Conservation (phyloP, 2,888 invertebrate genomes). For the Branchipolynoe longqiensis region DNA sequence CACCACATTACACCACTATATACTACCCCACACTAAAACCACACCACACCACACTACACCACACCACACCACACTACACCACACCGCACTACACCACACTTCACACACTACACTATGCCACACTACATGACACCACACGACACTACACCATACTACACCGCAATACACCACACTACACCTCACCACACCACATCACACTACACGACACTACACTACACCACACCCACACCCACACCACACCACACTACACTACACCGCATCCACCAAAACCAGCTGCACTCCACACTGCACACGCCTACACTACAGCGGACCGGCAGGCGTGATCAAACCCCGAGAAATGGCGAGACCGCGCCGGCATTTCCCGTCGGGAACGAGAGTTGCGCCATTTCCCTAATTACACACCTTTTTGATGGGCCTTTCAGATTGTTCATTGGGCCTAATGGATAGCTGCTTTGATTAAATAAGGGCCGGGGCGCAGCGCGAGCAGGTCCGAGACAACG, state of each 20-base stretch:
- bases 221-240: background rate
- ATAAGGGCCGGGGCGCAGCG: conserved; percentile 16
- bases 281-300: background rate
- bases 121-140: background rate
- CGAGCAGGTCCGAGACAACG: conserved; percentile 6
- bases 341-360: conserved; percentile 9
- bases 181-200: background rate
- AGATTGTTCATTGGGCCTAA: conserved; percentile 47
- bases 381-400: conserved; percentile 47
- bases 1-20: too few relatives aligned
- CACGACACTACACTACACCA: background rate
- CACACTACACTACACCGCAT: background rate
- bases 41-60: too few relatives aligned
- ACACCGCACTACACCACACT: too few relatives aligned
- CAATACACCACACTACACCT: background rate
- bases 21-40: too few relatives aligned
- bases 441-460: conserved; percentile 47
- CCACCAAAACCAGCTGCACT: background rate
- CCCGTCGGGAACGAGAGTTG: conserved; percentile 16
- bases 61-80: too few relatives aligned
- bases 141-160: background rate
- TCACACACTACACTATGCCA: background rate
- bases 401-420: conserved; percentile 42
- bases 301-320: background rate
- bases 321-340: conserved; percentile 16